A percentile compares a stretch with the other conserved stretches of the same genome.
Evolutionary conservation across 2,113 vertebrate species (phyloP).

Genomic region (Phodopus roborovskii): DNA sequence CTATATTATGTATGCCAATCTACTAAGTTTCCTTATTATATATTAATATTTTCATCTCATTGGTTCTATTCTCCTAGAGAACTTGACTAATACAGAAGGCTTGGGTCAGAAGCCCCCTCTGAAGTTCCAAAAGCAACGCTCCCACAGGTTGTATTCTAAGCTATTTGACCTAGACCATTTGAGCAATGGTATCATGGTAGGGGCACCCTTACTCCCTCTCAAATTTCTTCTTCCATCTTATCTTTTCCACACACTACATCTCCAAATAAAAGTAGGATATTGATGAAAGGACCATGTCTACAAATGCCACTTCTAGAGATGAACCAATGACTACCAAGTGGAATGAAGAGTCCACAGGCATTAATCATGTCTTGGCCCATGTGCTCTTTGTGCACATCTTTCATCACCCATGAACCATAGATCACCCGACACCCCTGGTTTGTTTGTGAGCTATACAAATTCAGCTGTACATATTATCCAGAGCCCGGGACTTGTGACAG

Average conservation of each 20-base stretch:
- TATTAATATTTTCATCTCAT: background rate
- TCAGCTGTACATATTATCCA: background rate
- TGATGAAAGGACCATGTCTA: background rate
- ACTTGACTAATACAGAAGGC: background rate
- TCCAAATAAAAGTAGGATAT: background rate
- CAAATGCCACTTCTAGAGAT: background rate
- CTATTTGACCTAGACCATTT: background rate
- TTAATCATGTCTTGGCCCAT: background rate
- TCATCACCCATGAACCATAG: background rate
- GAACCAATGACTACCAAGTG: background rate
- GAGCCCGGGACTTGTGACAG: background rate
- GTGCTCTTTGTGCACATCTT: background rate
- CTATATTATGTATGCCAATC: background rate
- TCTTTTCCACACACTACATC: background rate
- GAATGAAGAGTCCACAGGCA: background rate
- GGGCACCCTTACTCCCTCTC: background rate
- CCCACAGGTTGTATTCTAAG: background rate
- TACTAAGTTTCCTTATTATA: background rate
- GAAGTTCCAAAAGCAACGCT: background rate
- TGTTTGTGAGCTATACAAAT: conserved; percentile 36
- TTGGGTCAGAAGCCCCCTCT: background rate
- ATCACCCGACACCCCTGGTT: background rate
- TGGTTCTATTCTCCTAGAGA: background rate
- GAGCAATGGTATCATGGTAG: background rate
- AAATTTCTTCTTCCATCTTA: background rate